Percentiles rank a stretch among this genome's conserved stretches.
phyloP scores from a whole-genome alignment of 2,113 vertebrate genomes.

The Dendrocopos noguchii region DNA sequence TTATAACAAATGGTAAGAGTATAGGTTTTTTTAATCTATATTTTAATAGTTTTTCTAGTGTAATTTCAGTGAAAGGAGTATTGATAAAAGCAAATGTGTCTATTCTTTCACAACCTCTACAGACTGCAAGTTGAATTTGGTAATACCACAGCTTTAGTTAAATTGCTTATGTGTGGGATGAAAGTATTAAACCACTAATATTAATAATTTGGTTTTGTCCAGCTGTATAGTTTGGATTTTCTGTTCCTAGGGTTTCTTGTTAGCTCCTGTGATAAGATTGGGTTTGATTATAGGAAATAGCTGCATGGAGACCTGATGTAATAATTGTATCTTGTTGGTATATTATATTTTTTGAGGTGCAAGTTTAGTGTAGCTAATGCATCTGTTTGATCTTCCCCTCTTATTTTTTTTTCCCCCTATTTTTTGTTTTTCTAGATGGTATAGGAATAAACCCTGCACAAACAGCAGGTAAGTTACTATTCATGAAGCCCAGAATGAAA shows the following conservation, averaged over 20 bases:
- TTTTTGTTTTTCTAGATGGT: constrained; percentile 71
- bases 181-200: neutral
- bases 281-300: neutral
- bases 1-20: constrained; percentile 86
- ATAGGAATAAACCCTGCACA: constrained; percentile 86
- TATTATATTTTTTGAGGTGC: neutral
- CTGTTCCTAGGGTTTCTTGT: neutral
- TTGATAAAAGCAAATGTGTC: neutral
- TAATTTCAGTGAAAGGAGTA: neutral
- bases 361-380: neutral
- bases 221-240: neutral
- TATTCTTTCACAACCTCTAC: neutral
- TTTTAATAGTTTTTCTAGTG: neutral
- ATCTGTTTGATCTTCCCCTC: neutral
- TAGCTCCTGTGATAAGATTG: neutral
- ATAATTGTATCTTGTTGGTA: neutral
- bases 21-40: neutral
- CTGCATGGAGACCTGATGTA: neutral
- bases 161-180: neutral
- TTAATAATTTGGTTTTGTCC: neutral
- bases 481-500: neutral
- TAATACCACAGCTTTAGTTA: neutral
- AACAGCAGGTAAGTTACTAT: constrained; percentile 78
- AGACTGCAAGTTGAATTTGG: neutral
- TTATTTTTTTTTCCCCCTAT: neutral